Evolutionary conservation across 2,113 vertebrate species (phyloP).

Genomic region (Pollimyrus isidori): DNA sequence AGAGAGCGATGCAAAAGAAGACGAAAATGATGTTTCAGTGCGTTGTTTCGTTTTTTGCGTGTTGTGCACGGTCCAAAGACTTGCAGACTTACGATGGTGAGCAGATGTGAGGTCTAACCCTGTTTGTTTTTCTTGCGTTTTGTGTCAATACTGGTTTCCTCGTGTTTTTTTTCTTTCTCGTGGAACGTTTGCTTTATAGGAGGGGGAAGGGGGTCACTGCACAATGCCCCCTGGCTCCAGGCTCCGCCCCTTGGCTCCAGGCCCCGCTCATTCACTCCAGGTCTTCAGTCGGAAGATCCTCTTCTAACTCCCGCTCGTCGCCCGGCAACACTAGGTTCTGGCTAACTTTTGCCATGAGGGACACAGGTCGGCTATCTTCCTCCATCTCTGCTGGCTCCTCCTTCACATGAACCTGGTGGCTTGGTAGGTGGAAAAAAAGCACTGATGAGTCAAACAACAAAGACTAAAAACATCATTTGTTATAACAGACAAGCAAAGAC

Average conservation of each 20-base stretch:
- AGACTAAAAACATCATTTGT: neutral
- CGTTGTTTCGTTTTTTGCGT: slow-evolving; percentile 40
- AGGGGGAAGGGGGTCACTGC: slow-evolving; percentile 29
- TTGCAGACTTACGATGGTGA: slow-evolving; percentile 36
- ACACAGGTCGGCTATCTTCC: slow-evolving; percentile 79
- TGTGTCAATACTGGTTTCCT: slow-evolving; percentile 38
- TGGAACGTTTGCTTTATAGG: slow-evolving; percentile 29
- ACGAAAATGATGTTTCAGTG: slow-evolving; percentile 51
- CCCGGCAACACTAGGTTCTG: slow-evolving; percentile 75
- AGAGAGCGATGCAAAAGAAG: slow-evolving; percentile 40
- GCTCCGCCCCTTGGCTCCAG: slow-evolving; percentile 31
- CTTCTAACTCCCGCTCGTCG: slow-evolving; percentile 88
- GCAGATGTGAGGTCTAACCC: slow-evolving; percentile 60
- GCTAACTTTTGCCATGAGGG: slow-evolving; percentile 71
- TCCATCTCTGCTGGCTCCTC: slow-evolving; percentile 90
- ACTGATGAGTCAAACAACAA: neutral
- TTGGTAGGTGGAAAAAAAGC: slow-evolving; percentile 29
- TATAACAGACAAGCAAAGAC: neutral
- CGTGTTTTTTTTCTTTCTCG: slow-evolving; percentile 34
- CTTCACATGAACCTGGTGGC: slow-evolving; percentile 93
- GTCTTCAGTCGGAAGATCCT: slow-evolving; percentile 87
- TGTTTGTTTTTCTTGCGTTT: slow-evolving; percentile 48
- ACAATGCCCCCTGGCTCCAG: slow-evolving; percentile 3
- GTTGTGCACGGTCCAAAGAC: neutral
- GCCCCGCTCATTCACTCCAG: slow-evolving; percentile 73